These are phyloP conservation scores for Odocoileus virginianus DNA, from an alignment of 2,113 vertebrate genomes.

Conservation along the genomic window DNA sequence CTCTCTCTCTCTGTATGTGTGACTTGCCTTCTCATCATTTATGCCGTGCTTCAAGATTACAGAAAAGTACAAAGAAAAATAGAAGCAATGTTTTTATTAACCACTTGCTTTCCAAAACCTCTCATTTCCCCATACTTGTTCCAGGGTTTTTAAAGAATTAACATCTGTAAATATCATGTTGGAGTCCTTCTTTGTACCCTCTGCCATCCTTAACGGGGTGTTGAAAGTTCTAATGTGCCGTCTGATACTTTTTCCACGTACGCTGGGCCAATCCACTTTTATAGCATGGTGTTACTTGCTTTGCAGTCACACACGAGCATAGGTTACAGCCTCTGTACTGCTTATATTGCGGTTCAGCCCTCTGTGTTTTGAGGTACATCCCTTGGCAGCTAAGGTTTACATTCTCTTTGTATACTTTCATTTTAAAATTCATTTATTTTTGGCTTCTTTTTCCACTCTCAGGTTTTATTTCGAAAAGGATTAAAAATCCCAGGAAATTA, in stretches of 20 bases:
- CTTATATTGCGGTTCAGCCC: rapidly evolving
- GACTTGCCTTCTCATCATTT: too few species aligned
- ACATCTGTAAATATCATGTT: rapidly evolving
- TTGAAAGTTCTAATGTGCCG: rapidly evolving
- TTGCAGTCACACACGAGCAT: rapidly evolving
- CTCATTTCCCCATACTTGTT: not conserved
- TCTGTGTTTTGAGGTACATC: rapidly evolving
- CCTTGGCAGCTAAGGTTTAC: not conserved
- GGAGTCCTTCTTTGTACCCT: rapidly evolving
- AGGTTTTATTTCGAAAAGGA: not conserved
- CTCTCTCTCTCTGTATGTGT: not conserved
- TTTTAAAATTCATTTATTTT: not conserved
- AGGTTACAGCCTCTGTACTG: rapidly evolving
- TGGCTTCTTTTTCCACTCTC: not conserved
- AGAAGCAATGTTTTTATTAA: too few species aligned
- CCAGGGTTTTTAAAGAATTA: not conserved
- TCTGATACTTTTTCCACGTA: rapidly evolving
- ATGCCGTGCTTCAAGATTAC: too few species aligned
- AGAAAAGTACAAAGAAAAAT: not conserved
- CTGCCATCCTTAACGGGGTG: rapidly evolving
- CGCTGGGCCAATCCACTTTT: rapidly evolving
- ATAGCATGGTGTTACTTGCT: rapidly evolving
- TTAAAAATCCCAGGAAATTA: not conserved
- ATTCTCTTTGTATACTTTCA: not conserved
- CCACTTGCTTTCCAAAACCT: too few species aligned